These are phyloP conservation scores for Microtus montanus DNA, from an alignment of 2,113 vertebrate species.

Conservation along the genomic window DNA sequence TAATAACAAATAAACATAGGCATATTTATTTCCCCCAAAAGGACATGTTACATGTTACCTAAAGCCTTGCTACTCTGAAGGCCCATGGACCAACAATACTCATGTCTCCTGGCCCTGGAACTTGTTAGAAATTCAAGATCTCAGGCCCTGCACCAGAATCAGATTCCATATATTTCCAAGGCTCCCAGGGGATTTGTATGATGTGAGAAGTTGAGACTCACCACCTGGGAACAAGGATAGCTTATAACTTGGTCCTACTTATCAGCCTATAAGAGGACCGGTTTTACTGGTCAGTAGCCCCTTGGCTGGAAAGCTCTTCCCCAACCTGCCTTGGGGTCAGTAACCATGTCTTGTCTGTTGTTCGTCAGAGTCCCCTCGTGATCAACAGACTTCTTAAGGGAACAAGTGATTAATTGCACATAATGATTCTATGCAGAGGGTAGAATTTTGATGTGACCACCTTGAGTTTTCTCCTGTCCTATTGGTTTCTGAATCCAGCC, in stretches of 20 bases:
- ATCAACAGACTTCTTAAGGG: not conserved
- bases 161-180: slow-evolving; percentile 3
- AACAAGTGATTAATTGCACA: not conserved
- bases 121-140: not conserved
- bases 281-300: not conserved
- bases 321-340: not conserved
- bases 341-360: not conserved
- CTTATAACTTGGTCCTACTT: not conserved
- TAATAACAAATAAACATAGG: too few species aligned
- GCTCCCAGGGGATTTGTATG: not conserved
- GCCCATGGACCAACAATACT: not conserved
- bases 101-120: not conserved
- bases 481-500: not conserved
- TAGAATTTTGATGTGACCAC: not conserved
- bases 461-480: slow-evolving; percentile 3
- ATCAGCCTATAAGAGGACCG: not conserved
- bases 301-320: not conserved
- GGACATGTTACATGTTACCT: not conserved
- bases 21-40: not conserved
- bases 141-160: not conserved
- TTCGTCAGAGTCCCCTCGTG: not conserved
- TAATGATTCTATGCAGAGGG: not conserved
- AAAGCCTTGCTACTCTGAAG: not conserved
- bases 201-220: not conserved
- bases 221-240: not conserved